Base-by-base conservation (phyloP, 2,888 invertebrate species). In the Anaspis maculata region DNA sequence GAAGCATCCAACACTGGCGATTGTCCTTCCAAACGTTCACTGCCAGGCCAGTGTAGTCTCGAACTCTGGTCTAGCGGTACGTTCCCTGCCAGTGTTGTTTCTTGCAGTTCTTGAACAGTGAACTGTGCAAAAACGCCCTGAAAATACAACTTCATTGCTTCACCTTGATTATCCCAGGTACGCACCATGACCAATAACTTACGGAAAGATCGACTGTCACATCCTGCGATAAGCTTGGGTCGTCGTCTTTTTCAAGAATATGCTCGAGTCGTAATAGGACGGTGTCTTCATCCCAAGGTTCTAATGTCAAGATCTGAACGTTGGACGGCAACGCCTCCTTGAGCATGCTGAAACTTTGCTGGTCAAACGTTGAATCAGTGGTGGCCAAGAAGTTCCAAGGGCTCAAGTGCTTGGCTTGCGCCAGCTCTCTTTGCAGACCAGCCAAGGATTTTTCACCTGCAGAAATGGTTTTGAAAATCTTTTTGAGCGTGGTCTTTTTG, bases 211-310 rank as follows among this genome's bases (percentile, higher is more conserved):
- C 68, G 0, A 83, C 57, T 27, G 67, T 63, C 0, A 71, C 68
- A 0, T 70, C 65, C 1, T 69, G 58, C 1, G 79, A 74, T 1
- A 70, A 57, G 0, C 57, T 52, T 0, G 62, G 50, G 44, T 77
- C 72, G 29, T 87, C 86, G 1, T 65, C 64, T 12, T 65, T 67
- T 44, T 80, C 79, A 30, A 80, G 69, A 41, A 81, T 71, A 57
- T 90, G 84, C 49, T 90, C 90, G 0, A 90, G 59, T 12, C 89
- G 71, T 1, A 90, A 46, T 5, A 90, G 62, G 2, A 83, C 38
- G 9, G 69, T 67, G 0, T 66, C 59, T 6, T 43, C 42, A 16
- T 69, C 70, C 79, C 82, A 84, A 0, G 83, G 83, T 50, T 89
- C 89, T 25, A 88, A 51, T 0, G 86, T 86, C 4, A 90, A 60